phyloP scores from a whole-genome alignment of 2,113 vertebrate genomes.

The Fulica atra region DNA sequence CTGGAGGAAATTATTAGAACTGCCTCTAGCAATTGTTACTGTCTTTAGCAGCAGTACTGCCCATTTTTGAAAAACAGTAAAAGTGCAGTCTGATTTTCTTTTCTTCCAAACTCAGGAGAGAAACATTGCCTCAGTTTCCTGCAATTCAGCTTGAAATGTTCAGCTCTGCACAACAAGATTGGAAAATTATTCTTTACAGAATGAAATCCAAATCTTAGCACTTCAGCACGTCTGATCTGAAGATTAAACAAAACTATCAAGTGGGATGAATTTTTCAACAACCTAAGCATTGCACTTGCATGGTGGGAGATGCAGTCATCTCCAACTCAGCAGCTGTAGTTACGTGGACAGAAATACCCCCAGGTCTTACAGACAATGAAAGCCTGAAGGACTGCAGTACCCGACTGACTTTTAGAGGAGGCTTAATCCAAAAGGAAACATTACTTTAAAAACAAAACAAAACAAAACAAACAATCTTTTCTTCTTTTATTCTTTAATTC shows the following conservation, averaged over 20 bases:
- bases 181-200: neutral
- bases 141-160: neutral
- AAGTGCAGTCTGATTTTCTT: neutral
- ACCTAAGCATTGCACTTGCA: neutral
- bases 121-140: neutral
- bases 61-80: neutral
- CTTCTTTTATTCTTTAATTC: neutral
- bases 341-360: neutral
- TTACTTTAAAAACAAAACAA: neutral
- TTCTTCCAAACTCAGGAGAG: neutral
- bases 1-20: neutral
- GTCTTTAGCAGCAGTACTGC: neutral
- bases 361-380: neutral
- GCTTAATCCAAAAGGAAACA: neutral
- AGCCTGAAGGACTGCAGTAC: neutral
- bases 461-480: neutral
- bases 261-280: neutral
- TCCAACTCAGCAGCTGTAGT: neutral
- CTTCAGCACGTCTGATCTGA: neutral
- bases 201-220: neutral
- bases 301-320: neutral
- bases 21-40: neutral
- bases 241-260: neutral
- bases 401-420: neutral
- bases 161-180: neutral